phyloP scores from a whole-genome alignment of 2,888 invertebrate species.

The Gandaritis pyraliata region DNA sequence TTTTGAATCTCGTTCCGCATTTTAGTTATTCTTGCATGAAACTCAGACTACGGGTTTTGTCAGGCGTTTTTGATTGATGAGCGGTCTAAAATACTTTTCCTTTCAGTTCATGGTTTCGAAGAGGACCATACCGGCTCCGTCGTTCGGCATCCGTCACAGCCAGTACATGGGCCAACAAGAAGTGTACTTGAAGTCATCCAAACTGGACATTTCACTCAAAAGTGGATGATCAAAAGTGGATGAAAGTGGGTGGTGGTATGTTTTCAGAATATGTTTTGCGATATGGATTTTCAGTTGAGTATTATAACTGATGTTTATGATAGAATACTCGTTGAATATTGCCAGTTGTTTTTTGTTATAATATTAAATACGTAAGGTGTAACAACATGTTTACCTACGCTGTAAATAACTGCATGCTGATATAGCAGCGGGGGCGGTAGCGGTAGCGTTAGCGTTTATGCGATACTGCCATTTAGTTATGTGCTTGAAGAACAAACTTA shows the following conservation, averaged over 20 bases:
- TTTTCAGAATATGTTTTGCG: conserved; percentile 1
- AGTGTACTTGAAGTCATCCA: conserved; percentile 57
- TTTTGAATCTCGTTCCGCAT: no score
- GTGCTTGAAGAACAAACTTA: neutral
- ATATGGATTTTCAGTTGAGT: no score
- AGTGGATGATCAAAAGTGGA: conserved; percentile 10
- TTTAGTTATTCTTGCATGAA: no score
- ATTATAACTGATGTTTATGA: no score
- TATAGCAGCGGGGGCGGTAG: no score
- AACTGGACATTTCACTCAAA: conserved; percentile 49
- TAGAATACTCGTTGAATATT: no score
- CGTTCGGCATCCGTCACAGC: conserved; percentile 70
- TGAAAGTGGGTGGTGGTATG: neutral
- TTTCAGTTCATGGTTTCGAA: conserved; percentile 63
- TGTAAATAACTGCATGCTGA: no score
- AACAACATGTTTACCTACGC: no score
- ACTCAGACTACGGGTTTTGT: neutral
- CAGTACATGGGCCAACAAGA: conserved; percentile 58
- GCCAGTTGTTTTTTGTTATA: no score
- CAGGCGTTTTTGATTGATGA: neutral
- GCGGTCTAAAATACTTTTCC: neutral
- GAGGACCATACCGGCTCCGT: conserved; percentile 59
- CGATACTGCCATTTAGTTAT: no score
- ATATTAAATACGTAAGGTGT: no score
- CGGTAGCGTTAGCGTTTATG: no score